Evolutionary conservation across 2,888 invertebrate genomes (phyloP).

Genomic region (Nebria brevicollis): DNA sequence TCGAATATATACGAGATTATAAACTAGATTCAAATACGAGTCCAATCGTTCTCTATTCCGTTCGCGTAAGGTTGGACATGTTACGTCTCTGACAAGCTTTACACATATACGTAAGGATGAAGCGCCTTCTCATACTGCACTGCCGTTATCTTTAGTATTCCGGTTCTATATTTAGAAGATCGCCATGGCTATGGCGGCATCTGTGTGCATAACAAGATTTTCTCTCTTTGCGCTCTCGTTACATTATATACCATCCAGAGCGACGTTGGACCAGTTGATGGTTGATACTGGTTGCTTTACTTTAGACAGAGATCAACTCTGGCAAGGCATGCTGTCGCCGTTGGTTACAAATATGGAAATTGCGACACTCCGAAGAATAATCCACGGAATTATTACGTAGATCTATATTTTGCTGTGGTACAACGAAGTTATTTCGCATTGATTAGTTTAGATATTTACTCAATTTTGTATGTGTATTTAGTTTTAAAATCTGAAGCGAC

Average conservation of each 20-base stretch:
- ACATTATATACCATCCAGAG: background rate
- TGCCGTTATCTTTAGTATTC: slow-evolving; percentile 41
- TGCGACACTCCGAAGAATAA: background rate
- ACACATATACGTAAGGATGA: background rate
- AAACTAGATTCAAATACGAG: background rate
- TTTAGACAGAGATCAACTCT: background rate
- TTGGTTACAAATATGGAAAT: slow-evolving; percentile 14
- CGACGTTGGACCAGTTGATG: background rate
- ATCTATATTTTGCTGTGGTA: too few relatives aligned
- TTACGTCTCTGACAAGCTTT: background rate
- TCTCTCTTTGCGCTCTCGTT: slow-evolving; percentile 11
- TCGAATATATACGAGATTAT: slow-evolving; percentile 1
- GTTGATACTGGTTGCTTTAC: background rate
- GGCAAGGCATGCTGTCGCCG: slow-evolving; percentile 3
- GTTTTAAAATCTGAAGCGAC: too few relatives aligned
- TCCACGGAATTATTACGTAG: background rate
- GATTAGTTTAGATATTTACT: too few relatives aligned
- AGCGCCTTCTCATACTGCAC: slow-evolving; percentile 11
- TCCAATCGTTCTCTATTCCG: slow-evolving; percentile 4
- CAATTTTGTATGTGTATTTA: too few relatives aligned
- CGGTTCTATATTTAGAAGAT: slow-evolving; percentile 38
- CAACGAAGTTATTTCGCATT: too few relatives aligned
- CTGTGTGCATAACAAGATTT: slow-evolving; percentile 22
- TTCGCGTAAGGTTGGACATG: background rate
- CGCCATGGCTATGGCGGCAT: slow-evolving; percentile 30